Evolutionary conservation across 2,797 vertebrate species (phyloP).

Genomic region (Kryptolebias ocellatus): DNA sequence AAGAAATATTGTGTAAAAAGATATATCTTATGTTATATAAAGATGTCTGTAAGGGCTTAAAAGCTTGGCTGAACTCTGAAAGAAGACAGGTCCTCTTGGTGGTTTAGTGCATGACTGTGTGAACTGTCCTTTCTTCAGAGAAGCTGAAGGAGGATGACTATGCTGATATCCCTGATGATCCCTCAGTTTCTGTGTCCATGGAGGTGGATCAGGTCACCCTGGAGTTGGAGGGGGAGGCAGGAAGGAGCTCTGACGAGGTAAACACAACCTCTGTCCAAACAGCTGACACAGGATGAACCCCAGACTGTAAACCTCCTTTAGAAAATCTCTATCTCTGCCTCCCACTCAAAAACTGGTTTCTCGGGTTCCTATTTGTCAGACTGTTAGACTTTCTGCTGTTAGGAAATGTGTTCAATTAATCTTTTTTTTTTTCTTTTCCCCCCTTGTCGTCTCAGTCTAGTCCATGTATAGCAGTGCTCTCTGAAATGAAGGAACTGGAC

Average conservation of each 20-base stretch:
- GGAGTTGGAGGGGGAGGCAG: constrained; percentile 71
- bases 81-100: neutral
- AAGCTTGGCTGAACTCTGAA: neutral
- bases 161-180: constrained; percentile 80
- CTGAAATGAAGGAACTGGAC: constrained; percentile 75
- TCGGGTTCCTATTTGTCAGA: constrained; percentile 16
- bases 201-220: constrained; percentile 78
- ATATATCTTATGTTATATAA: no score
- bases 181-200: constrained; percentile 74
- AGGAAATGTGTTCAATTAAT: constrained; percentile 11
- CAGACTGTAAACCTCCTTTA: constrained; percentile 74
- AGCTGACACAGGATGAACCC: constrained; percentile 76
- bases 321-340: constrained; percentile 29
- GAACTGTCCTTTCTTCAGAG: constrained; percentile 58
- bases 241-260: constrained; percentile 81
- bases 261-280: constrained; percentile 69
- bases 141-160: constrained; percentile 84
- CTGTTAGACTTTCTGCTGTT: constrained; percentile 15
- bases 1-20: no score
- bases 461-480: constrained; percentile 77
- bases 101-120: neutral
- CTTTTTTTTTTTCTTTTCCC: neutral
- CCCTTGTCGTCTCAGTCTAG: constrained; percentile 63
- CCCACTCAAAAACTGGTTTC: constrained; percentile 36
- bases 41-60: neutral